Conservation (phyloP, 1,140 invertebrate genomes). For the Stegodyphus mimosarum region DNA sequence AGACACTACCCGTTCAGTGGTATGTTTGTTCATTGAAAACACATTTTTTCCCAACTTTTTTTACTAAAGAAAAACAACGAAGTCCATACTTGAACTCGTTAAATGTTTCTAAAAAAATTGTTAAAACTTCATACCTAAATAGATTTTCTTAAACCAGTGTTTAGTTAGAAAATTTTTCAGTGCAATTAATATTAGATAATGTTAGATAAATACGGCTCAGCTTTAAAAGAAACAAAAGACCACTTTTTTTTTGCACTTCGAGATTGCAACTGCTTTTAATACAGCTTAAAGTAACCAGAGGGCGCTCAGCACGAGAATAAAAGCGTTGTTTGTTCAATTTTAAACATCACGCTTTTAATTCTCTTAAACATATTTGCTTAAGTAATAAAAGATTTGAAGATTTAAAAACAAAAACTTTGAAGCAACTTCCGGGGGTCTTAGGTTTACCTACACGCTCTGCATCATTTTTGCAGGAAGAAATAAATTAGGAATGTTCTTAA, state of each 20-base stretch:
- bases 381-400: constrained; percentile 9
- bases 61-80: constrained; percentile 1
- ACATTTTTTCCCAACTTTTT: neutral
- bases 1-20: constrained; percentile 2
- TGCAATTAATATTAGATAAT: constrained; percentile 42
- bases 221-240: neutral
- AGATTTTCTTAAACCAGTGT: constrained; percentile 5
- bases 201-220: constrained; percentile 10
- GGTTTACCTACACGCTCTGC: no score
- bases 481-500: no score
- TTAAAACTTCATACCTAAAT: neutral
- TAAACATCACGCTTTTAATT: constrained; percentile 16
- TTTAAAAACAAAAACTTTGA: neutral
- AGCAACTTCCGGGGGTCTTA: no score
- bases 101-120: neutral
- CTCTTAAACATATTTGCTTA: constrained; percentile 20
- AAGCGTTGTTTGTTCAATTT: constrained; percentile 8
- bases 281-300: neutral
- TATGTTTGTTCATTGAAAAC: constrained; percentile 1
- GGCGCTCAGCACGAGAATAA: neutral
- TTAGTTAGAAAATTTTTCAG: constrained; percentile 32
- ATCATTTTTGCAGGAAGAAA: no score
- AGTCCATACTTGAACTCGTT: constrained; percentile 3
- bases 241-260: neutral
- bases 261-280: no score